Evolutionary conservation across 2,888 invertebrate species (phyloP).

Genomic region (Aporophyla lueneburgensis): DNA sequence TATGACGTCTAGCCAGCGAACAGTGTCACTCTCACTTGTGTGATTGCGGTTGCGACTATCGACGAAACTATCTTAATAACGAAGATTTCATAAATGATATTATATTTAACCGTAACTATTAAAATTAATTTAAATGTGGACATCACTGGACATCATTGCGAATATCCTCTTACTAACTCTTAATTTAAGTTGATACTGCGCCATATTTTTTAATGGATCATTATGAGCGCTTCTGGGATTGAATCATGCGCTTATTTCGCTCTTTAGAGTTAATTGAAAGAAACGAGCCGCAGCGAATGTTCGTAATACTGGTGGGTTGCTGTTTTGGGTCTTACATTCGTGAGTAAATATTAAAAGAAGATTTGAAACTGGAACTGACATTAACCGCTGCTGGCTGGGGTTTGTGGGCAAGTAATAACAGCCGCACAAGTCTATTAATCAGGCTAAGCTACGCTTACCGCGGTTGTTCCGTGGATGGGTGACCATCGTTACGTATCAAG

Average conservation of each 20-base stretch:
- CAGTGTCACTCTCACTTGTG: constrained; percentile 8
- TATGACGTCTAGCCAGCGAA: constrained; percentile 71
- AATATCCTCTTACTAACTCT: constrained; percentile 18
- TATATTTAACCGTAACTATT: background rate
- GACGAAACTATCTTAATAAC: background rate
- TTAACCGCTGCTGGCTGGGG: too few species aligned
- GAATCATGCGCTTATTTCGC: constrained; percentile 38
- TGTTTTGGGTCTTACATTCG: constrained; percentile 12
- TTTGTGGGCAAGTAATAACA: too few species aligned
- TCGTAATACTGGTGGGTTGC: constrained; percentile 1
- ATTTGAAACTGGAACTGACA: background rate
- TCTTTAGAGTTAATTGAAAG: constrained; percentile 36
- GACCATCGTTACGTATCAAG: too few species aligned
- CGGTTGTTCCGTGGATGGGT: too few species aligned
- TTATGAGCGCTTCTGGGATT: constrained; percentile 13
- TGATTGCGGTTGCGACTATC: constrained; percentile 23
- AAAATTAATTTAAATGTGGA: background rate
- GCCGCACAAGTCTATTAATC: too few species aligned
- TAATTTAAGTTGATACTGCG: constrained; percentile 1
- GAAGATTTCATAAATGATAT: background rate
- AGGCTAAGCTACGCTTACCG: too few species aligned
- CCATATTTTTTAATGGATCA: background rate
- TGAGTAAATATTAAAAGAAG: constrained; percentile 5
- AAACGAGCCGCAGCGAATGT: constrained; percentile 18
- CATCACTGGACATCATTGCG: constrained; percentile 7